These are phyloP conservation scores for Gallinago media DNA, from an alignment of 2,113 vertebrate species.

Conservation along the genomic window DNA sequence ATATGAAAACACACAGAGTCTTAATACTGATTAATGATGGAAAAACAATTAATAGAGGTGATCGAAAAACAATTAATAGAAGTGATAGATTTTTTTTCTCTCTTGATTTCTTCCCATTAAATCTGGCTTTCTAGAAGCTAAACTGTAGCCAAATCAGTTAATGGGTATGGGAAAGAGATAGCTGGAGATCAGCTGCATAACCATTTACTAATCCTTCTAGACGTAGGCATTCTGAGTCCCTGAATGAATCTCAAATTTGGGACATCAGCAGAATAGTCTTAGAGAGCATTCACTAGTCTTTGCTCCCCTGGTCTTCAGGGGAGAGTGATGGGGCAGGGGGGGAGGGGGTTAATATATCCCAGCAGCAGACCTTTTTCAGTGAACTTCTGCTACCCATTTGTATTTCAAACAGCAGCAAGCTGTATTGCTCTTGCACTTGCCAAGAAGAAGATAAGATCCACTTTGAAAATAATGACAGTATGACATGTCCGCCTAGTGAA, in stretches of 20 bases:
- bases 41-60: neutral
- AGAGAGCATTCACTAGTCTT: neutral
- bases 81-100: neutral
- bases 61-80: neutral
- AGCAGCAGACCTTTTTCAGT: neutral
- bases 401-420: neutral
- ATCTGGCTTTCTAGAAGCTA: neutral
- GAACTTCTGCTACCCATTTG: neutral
- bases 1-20: neutral
- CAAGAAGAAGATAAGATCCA: neutral
- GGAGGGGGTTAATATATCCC: accelerated
- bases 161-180: neutral
- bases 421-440: neutral
- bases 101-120: neutral
- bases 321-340: accelerated
- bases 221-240: neutral
- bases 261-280: neutral
- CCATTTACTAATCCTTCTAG: neutral
- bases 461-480: neutral
- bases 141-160: neutral
- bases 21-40: neutral
- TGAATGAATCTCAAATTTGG: neutral
- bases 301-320: neutral
- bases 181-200: neutral
- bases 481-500: neutral